These are phyloP conservation scores for Andrena hattorfiana DNA, from an alignment of 2,888 invertebrate species.

Conservation along the genomic window DNA sequence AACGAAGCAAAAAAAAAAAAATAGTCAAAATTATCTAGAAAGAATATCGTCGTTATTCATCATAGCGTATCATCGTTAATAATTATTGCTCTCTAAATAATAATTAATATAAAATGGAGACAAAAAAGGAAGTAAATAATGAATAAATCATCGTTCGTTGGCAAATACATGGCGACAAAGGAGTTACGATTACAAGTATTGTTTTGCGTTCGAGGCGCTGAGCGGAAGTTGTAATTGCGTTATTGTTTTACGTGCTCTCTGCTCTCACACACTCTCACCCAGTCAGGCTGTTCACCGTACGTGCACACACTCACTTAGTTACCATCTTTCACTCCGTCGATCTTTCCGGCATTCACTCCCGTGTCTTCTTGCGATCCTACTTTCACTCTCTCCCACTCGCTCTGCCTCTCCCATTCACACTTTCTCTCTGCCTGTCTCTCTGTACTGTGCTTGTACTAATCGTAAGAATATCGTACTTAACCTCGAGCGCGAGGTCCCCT, in stretches of 20 bases:
- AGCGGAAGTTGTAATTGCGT: constrained; percentile 79
- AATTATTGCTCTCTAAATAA: constrained; percentile 82
- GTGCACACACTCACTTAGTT: constrained; percentile 19
- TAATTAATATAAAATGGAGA: constrained; percentile 80
- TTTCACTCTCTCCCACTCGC: constrained; percentile 9
- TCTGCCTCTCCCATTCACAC: constrained; percentile 5
- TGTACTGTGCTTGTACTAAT: constrained; percentile 78
- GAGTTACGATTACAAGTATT: constrained; percentile 80
- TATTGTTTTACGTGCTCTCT: constrained; percentile 63
- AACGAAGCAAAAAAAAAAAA: constrained; percentile 41
- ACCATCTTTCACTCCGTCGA: constrained; percentile 18
- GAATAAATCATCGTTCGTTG: constrained; percentile 83
- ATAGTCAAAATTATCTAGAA: constrained; percentile 83
- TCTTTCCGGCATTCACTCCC: neutral
- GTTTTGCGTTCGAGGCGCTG: constrained; percentile 83
- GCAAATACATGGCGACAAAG: constrained; percentile 84
- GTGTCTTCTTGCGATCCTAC: constrained; percentile 5
- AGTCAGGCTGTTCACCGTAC: constrained; percentile 9
- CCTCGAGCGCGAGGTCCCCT: constrained; percentile 51
- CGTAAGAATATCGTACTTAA: constrained; percentile 76
- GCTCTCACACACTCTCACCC: constrained; percentile 16
- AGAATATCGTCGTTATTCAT: constrained; percentile 81
- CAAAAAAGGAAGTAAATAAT: constrained; percentile 74
- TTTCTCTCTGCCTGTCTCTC: constrained; percentile 41
- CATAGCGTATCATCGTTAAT: constrained; percentile 79